Percentiles rank a stretch among this genome's conserved stretches.
Evolutionary conservation across 1,140 invertebrate genomes (phyloP).

Genomic region (Carcinoscorpius rotundicauda): DNA sequence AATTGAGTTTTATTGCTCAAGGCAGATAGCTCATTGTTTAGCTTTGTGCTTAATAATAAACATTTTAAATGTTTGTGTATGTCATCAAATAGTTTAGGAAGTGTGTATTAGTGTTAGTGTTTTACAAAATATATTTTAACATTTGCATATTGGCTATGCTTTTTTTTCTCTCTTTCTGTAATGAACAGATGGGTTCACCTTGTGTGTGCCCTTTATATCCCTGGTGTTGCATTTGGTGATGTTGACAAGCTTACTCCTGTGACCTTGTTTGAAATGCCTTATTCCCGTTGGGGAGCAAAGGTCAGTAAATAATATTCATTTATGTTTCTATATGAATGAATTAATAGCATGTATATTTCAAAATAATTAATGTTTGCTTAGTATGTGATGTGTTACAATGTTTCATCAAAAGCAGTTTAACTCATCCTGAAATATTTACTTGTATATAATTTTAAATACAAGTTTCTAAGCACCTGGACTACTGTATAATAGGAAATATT

Average conservation of each 20-base stretch:
- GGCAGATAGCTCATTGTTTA: neutral
- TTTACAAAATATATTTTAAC: too few species aligned
- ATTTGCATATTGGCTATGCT: neutral
- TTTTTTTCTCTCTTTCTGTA: slow-evolving; percentile 17
- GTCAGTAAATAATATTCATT: slow-evolving; percentile 20
- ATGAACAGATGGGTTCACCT: slow-evolving; percentile 73
- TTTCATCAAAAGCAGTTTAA: too few species aligned
- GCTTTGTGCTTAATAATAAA: neutral
- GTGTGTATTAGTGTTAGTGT: too few species aligned
- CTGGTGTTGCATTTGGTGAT: slow-evolving; percentile 93
- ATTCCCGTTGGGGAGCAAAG: slow-evolving; percentile 86
- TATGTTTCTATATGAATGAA: slow-evolving; percentile 1
- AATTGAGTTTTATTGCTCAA: slow-evolving; percentile 25
- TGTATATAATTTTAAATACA: too few species aligned
- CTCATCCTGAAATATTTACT: too few species aligned
- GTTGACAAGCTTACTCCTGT: slow-evolving; percentile 59
- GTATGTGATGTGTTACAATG: too few species aligned
- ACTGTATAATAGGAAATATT: too few species aligned
- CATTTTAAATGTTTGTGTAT: too few species aligned
- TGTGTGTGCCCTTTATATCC: slow-evolving; percentile 90
- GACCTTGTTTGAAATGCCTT: slow-evolving; percentile 91
- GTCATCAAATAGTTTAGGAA: too few species aligned
- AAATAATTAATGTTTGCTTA: neutral
- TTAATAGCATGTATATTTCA: slow-evolving; percentile 1
- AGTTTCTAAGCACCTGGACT: too few species aligned